Base-by-base conservation (phyloP, 2,113 vertebrate genomes). In the Sakesphorus luctuosus region DNA sequence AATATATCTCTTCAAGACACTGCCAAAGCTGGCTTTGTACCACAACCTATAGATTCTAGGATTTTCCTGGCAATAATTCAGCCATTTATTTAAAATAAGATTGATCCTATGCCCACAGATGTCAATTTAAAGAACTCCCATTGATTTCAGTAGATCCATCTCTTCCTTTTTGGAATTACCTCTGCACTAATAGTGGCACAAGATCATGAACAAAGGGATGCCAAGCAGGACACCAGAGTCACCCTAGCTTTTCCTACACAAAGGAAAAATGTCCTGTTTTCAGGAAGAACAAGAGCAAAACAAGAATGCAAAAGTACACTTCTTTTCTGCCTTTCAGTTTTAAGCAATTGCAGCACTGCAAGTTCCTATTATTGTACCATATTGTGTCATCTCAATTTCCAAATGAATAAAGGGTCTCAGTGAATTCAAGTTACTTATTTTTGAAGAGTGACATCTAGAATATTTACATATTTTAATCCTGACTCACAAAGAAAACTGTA, bases 391-490 rank as follows among this genome's bases (percentile, higher is more conserved):
- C 59, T 92, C 58, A 55, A 14, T 80, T 83, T 91, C 50, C 36
- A 86, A 5, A 4, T 55, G 50, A 81, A 88, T 56, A 68, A 87
- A 77, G 8, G 7, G 9, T 74, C 91, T 93, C 68, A 88, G 24
- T 67, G 47, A 79, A 81, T 73, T 44, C 44, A 77, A 79, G 77
- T 59, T 66, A 66, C 33, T 89, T 18, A 43, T 9, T 71, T 82
- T 92, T 67, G 55, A 83, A 89, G 29, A 75, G 13, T 72, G 56
- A 19, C 62, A 46, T 66, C 28, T 47, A 92, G 69, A 85, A 59
- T 93, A 88, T 96, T 94, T 90, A 26, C 35, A 65, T 84, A 76
- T 78, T 74, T 88, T 67, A 85, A 83, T 65, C 65, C 56, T 69
- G 46, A 62, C 61, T 86, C 40, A 76, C 73, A 78, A 89, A 83